Evolutionary conservation across 2,113 vertebrate genomes (phyloP), one percentile per base, ranked within the genome.

Genomic region (Symphodus melops): DNA sequence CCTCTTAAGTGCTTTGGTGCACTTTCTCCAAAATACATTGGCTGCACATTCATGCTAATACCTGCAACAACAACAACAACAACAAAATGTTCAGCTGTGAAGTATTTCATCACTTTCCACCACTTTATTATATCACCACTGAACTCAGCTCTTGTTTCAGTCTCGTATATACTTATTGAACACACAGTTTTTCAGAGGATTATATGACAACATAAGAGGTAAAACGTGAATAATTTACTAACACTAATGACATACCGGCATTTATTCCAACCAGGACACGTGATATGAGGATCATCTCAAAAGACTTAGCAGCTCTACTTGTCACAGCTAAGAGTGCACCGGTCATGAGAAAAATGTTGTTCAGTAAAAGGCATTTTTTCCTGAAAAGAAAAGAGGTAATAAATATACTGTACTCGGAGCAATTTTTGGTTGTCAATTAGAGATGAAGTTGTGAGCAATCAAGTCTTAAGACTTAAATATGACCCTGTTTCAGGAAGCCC

Each of bases 21-120:
- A 16, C 96, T 96, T 85, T 97, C 96, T 21, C 96, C 96, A 86
- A 98, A 94, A 69, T 97, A 97, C 96, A 98, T 97, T 73, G 96
- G 96, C 84, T 98, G 97, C 28, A 98, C 85, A n/a, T 93, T 97
- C 95, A 98, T 96, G 92, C 96, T 95, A 60, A 98, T 92, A 63
- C 97, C 96, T 97, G 84, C 28, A 87, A 59, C 28, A 33, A 33
- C 28, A 33, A 33, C 28, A 33, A 33, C 28, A 33, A 33, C 28
- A 83, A 65, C 12, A 75, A 5, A 56, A 48, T 9, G 48, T 51
- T 51, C 2, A 7, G 4, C 1, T 49, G 48, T 48, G 16, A 19
- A 8, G 10, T 39, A 39, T 39, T 9, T 39, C 37, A 39, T 39
- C 37, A 2, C 11, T 41, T 44, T 16, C 42, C 42, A 12, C 19